Evolutionary conservation across 2,888 invertebrate species (phyloP), one percentile per base, ranked within the genome.

Genomic region (Eumerus sabulonum): DNA sequence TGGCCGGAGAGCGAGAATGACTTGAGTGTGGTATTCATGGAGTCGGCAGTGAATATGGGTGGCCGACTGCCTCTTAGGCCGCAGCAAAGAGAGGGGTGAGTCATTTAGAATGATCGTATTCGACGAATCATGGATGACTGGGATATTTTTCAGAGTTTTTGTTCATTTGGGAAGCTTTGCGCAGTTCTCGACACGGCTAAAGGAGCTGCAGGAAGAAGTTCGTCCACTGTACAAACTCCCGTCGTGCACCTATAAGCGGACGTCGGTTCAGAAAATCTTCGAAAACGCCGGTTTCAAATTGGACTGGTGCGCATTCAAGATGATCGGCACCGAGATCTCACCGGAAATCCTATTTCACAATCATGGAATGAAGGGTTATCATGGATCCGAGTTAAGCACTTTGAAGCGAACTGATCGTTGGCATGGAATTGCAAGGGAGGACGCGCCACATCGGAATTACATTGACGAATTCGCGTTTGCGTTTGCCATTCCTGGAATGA

Each of bases 281-380:
- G 91, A 96, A 81, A 93, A 94, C 74, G 93, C 93, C 9, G 93
- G 93, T 0, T 93, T 96, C 84, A 92, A 93, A 36, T 88, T 97
- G 13, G 97, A 97, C 87, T 97, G 97, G 97, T 97, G 97, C 85
- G 93, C 93, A 59, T 97, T 97, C 87, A 92, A 93, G 88, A 90
- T 97, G 91, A 94, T 96, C 85, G 89, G 91, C 5, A 83, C 85
- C 7, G 88, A 87, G 35, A 85, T 88, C 9, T 86, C 86, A 51
- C 87, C 88, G 0, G 89, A 88, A 76, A 86, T 88, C 40, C 83
- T 87, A 9, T 88, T 86, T 51, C 88, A 88, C 51, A 88, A 87
- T 62, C 87, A 88, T 40, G 86, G 85, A n/a, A 82, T 81, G 64
- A 74, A 76, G 17, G 76, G 77, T 14, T 77, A 72, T 40, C 83